Percentiles rank a stretch among this genome's conserved stretches.
These are phyloP conservation scores for Diglossa cyanea DNA, from an alignment of 2,797 vertebrate species.

Conservation along the genomic window DNA sequence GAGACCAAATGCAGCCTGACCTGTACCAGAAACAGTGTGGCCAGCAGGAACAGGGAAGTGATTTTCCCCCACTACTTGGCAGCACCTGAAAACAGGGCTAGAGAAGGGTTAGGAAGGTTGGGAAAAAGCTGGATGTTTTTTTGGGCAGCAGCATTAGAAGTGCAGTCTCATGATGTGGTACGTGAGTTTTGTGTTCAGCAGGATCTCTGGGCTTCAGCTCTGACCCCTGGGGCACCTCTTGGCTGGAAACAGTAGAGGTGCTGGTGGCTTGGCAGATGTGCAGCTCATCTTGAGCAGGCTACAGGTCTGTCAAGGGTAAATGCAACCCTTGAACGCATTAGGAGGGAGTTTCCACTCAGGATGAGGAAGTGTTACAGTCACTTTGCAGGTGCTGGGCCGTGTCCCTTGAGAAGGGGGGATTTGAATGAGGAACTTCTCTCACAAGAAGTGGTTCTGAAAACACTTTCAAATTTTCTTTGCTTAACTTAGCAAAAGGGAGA, in stretches of 20 bases:
- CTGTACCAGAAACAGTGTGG: neutral
- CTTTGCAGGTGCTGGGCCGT: neutral
- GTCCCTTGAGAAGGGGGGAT: neutral
- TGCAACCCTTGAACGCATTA: fast-evolving
- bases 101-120: neutral
- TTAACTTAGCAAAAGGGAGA: neutral
- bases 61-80: neutral
- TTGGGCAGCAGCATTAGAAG: neutral
- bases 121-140: neutral
- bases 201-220: neutral
- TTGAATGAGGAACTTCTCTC: neutral
- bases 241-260: neutral
- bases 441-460: neutral
- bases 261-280: neutral
- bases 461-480: neutral
- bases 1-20: neutral
- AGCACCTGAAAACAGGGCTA: neutral
- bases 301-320: neutral
- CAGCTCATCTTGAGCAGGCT: neutral
- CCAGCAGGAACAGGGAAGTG: neutral
- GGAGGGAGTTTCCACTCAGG: neutral
- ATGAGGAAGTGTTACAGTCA: fast-evolving
- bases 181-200: neutral
- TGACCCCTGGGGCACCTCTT: neutral
- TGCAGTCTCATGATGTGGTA: fast-evolving